Conservation (phyloP, 2,888 invertebrate genomes). For the Orgyia antiqua region DNA sequence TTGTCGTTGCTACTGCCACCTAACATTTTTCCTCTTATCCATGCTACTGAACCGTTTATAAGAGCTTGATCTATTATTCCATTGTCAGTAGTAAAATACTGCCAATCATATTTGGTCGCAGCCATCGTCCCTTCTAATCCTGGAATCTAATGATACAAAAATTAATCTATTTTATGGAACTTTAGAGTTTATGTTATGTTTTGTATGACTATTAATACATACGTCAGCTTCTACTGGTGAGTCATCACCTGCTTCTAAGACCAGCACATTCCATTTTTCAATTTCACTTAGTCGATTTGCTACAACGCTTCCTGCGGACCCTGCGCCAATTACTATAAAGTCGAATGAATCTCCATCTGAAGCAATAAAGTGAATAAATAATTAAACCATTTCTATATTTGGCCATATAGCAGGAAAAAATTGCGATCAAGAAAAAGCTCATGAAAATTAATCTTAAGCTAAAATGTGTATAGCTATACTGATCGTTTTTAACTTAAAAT, state of each 20-base stretch:
- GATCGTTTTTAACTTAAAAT: no score
- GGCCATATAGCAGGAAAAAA: no score
- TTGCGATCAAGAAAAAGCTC: no score
- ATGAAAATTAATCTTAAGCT: no score
- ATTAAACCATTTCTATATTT: no score
- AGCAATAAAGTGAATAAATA: no score
- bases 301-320: conserved; percentile 33
- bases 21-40: conserved; percentile 81
- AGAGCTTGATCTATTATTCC: conserved; percentile 20
- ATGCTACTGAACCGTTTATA: conserved; percentile 41
- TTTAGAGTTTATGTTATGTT: no score
- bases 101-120: background rate
- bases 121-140: no score
- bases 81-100: background rate
- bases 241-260: conserved; percentile 32
- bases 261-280: conserved; percentile 26
- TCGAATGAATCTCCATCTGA: conserved; percentile 30
- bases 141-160: no score
- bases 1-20: conserved; percentile 78
- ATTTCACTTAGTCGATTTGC: conserved; percentile 35
- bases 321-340: conserved; percentile 35
- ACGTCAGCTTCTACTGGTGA: conserved; percentile 25
- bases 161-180: no score
- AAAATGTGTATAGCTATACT: no score
- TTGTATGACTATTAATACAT: no score